Conservation (phyloP, 2,888 invertebrate genomes). For the Caenorhabditis doughertyi region DNA sequence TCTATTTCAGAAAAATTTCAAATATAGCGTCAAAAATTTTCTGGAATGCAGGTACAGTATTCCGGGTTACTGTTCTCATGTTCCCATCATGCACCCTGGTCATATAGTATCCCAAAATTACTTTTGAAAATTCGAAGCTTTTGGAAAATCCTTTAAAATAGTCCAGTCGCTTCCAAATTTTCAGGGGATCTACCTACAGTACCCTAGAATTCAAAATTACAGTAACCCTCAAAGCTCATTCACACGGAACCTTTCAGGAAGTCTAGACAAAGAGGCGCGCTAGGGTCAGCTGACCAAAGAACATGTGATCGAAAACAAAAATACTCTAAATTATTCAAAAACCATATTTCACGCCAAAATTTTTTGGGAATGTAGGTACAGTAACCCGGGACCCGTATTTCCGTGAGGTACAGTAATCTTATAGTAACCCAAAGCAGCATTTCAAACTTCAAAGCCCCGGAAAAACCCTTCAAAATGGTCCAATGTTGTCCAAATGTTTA, state of each 20-base stretch:
- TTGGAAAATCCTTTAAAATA: background rate
- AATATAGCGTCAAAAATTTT: background rate
- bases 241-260: background rate
- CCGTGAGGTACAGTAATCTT: too few species aligned
- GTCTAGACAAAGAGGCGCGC: background rate
- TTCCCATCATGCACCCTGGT: background rate
- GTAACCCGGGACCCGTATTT: background rate
- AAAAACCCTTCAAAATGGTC: too few species aligned
- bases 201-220: background rate
- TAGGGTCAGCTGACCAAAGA: background rate
- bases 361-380: background rate
- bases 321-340: too few species aligned
- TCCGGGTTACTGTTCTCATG: background rate
- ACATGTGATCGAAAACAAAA: background rate
- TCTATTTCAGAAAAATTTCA: too few species aligned
- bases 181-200: background rate
- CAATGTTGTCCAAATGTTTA: too few species aligned
- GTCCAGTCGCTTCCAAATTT: background rate
- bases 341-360: background rate
- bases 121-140: background rate
- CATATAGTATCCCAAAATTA: background rate
- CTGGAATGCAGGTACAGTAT: background rate
- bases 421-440: too few species aligned
- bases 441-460: too few species aligned
- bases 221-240: background rate